phyloP scores from a whole-genome alignment of 2,113 vertebrate genomes.

The Caretta caretta region DNA sequence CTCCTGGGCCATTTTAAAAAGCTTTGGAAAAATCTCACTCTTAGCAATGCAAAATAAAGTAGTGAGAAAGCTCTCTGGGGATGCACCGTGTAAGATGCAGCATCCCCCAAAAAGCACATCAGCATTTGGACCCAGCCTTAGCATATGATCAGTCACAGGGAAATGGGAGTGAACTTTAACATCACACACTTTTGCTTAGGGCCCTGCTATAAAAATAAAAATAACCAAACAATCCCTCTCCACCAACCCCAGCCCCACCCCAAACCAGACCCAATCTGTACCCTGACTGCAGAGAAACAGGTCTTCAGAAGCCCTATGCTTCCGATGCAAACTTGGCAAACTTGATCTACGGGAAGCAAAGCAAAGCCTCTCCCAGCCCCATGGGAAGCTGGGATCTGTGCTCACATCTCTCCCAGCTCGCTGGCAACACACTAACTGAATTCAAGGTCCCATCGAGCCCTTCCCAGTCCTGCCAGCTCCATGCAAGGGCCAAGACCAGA shows the following conservation, averaged over 20 bases:
- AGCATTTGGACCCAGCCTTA: fast-evolving
- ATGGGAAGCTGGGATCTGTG: background rate
- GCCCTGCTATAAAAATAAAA: background rate
- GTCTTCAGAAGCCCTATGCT: fast-evolving
- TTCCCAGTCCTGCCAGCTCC: background rate
- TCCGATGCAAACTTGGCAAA: background rate
- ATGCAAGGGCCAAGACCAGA: background rate
- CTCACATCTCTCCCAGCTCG: background rate
- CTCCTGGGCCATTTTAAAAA: background rate
- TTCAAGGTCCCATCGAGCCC: background rate
- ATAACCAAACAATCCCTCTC: fast-evolving
- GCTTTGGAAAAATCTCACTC: background rate
- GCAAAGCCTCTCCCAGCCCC: fast-evolving
- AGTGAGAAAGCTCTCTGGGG: constrained; percentile 1
- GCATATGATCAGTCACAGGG: background rate
- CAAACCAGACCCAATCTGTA: background rate
- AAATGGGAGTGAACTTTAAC: background rate
- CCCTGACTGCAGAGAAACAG: background rate
- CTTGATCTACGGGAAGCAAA: background rate
- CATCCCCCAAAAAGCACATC: too few species aligned
- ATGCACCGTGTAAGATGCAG: background rate
- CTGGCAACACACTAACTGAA: background rate
- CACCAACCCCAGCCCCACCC: background rate
- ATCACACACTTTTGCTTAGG: background rate
- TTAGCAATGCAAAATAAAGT: background rate